Conservation (phyloP, 2,113 vertebrate genomes). For the Hoplias malabaricus region DNA sequence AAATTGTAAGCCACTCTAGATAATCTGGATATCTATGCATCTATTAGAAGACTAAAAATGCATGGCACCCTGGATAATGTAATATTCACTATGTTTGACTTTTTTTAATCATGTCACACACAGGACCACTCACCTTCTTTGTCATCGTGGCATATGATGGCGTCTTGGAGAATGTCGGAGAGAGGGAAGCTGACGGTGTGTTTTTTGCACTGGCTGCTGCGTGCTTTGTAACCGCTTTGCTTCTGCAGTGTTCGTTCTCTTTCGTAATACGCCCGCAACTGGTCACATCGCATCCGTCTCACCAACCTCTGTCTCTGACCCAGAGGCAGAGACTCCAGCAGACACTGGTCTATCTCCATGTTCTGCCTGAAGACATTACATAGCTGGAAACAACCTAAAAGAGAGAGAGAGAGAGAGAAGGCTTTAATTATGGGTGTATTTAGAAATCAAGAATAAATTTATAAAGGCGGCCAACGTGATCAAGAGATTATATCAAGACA, state of each 20-base stretch:
- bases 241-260: conserved; percentile 84
- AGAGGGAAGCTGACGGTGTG: conserved; percentile 76
- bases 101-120: background rate
- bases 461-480: no score
- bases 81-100: background rate
- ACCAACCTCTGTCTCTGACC: conserved; percentile 93
- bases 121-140: conserved; percentile 84
- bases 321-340: conserved; percentile 94
- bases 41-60: no score
- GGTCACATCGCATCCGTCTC: conserved; percentile 91
- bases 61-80: no score
- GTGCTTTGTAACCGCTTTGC: conserved; percentile 72
- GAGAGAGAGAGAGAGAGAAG: conserved; percentile 24
- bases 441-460: no score
- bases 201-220: conserved; percentile 71
- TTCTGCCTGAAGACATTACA: conserved; percentile 96
- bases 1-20: no score
- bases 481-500: no score
- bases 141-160: conserved; percentile 84
- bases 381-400: conserved; percentile 95
- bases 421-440: background rate
- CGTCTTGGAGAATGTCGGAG: conserved; percentile 82
- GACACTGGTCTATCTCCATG: conserved; percentile 99
- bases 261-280: conserved; percentile 90
- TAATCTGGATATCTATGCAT: no score